These are phyloP conservation scores for Drosophila sechellia DNA, from an alignment of 1,140 invertebrate genomes.

Conservation along the genomic window DNA sequence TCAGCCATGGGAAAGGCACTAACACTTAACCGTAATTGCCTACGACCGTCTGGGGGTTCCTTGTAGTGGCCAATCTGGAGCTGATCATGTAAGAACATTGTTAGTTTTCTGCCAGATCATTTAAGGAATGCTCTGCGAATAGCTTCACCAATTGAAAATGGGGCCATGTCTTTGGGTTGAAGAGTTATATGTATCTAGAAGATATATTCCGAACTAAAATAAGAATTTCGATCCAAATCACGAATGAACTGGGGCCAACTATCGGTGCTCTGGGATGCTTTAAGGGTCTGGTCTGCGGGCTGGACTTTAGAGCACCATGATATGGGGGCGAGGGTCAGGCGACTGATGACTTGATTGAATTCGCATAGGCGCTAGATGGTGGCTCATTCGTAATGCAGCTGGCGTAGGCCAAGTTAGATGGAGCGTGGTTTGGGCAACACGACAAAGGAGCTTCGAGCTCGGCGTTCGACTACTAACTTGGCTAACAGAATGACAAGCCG, in stretches of 20 bases:
- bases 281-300: background rate
- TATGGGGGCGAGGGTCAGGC: constrained; percentile 40
- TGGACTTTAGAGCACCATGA: constrained; percentile 1
- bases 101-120: constrained; percentile 6
- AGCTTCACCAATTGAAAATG: background rate
- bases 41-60: constrained; percentile 21
- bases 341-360: constrained; percentile 71
- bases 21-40: constrained; percentile 37
- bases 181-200: too few relatives aligned
- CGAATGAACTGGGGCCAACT: constrained; percentile 2
- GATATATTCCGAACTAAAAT: background rate
- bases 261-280: background rate
- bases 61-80: constrained; percentile 3
- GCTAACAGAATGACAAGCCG: constrained; percentile 51
- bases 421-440: constrained; percentile 53
- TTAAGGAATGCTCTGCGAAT: constrained; percentile 4
- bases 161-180: background rate
- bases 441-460: background rate
- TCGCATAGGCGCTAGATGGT: constrained; percentile 57
- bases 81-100: constrained; percentile 24
- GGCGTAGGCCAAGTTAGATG: constrained; percentile 74
- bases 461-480: background rate
- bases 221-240: constrained; percentile 1
- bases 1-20: constrained; percentile 16
- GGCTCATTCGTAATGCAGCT: constrained; percentile 69